Conservation (phyloP, 2,113 vertebrate genomes). For the Lutjanus erythropterus region DNA sequence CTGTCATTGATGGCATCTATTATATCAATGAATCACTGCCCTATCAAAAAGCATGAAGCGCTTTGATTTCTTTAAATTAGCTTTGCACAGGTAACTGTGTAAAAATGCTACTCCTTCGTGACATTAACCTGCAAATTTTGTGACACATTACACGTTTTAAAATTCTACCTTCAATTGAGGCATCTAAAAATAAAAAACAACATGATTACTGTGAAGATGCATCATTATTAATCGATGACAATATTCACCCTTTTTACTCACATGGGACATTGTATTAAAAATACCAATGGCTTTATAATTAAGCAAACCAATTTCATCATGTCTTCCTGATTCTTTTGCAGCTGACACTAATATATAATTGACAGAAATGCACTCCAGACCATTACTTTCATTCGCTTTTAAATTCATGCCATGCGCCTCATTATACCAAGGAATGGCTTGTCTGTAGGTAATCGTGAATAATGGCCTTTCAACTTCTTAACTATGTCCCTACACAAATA, state of each 20-base stretch:
- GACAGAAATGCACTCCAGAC: slow-evolving; percentile 35
- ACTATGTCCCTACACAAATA: slow-evolving; percentile 73
- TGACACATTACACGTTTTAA: not conserved
- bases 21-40: too few species aligned
- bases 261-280: slow-evolving; percentile 18
- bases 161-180: not conserved
- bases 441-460: slow-evolving; percentile 67
- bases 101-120: not conserved
- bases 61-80: not conserved
- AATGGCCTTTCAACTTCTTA: slow-evolving; percentile 73
- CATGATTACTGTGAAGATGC: not conserved
- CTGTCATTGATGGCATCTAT: too few species aligned
- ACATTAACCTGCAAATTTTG: not conserved
- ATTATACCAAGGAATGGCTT: slow-evolving; percentile 55
- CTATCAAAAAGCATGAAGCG: not conserved
- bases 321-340: slow-evolving; percentile 27
- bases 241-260: not conserved
- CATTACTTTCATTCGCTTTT: slow-evolving; percentile 51
- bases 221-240: not conserved
- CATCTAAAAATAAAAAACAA: not conserved
- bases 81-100: not conserved
- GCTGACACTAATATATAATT: slow-evolving; percentile 29
- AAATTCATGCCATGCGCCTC: slow-evolving; percentile 50
- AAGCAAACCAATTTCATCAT: slow-evolving; percentile 17
- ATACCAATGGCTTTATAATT: slow-evolving; percentile 15